Evolutionary conservation across 2,888 invertebrate genomes (phyloP).

Genomic region (Limnephilus auricula): DNA sequence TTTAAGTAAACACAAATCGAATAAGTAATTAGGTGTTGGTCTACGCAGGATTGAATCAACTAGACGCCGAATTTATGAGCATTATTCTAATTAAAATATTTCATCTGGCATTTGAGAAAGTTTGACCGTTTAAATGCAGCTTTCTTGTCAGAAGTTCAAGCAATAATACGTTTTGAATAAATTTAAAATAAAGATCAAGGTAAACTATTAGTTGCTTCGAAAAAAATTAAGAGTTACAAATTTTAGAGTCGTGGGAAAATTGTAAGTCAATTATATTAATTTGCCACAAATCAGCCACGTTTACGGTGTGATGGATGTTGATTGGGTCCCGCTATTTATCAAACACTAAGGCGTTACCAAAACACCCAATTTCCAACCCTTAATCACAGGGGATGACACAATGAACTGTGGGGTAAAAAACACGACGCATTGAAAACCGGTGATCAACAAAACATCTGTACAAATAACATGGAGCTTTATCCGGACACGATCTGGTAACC

Average conservation of each 20-base stretch:
- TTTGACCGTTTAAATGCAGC: neutral
- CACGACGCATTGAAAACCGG: slow-evolving; percentile 58
- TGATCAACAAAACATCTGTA: slow-evolving; percentile 65
- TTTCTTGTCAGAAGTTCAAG: neutral
- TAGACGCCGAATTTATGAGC: slow-evolving; percentile 5
- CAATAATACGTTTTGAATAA: neutral
- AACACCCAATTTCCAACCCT: slow-evolving; percentile 54
- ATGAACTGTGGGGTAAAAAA: slow-evolving; percentile 37
- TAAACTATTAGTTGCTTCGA: neutral
- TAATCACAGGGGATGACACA: slow-evolving; percentile 56
- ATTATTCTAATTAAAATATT: slow-evolving; percentile 30
- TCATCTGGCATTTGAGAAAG: slow-evolving; percentile 3
- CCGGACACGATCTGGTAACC: slow-evolving; percentile 61
- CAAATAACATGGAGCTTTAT: slow-evolving; percentile 64
- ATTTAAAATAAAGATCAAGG: neutral
- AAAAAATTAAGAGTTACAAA: neutral
- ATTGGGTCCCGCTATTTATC: slow-evolving; percentile 42
- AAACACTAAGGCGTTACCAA: slow-evolving; percentile 52
- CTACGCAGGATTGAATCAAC: slow-evolving; percentile 10
- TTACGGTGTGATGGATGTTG: slow-evolving; percentile 38
- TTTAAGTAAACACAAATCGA: slow-evolving; percentile 55
- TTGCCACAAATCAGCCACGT: slow-evolving; percentile 17
- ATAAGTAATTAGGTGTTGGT: slow-evolving; percentile 37
- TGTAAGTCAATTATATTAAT: neutral
- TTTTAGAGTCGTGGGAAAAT: neutral